Conservation (phyloP, 2,113 vertebrate species). For the Balaeniceps rex region DNA sequence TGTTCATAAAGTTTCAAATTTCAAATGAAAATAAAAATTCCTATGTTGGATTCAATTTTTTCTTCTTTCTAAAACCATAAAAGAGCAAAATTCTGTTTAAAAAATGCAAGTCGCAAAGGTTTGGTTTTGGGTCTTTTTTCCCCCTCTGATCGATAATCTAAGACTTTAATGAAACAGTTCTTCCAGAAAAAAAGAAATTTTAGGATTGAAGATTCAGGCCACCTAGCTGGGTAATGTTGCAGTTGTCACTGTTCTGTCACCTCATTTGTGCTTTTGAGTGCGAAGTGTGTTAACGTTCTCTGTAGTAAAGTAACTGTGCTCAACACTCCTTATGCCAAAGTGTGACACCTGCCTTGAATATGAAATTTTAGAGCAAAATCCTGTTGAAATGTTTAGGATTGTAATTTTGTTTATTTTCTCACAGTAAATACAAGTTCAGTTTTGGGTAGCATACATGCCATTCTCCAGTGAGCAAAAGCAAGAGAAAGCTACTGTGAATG, state of each 20-base stretch:
- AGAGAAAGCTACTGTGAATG: neutral
- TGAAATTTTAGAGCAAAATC: neutral
- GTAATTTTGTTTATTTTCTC: neutral
- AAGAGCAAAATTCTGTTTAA: neutral
- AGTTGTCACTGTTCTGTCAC: neutral
- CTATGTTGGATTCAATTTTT: neutral
- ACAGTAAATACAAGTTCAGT: neutral
- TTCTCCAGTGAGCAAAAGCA: neutral
- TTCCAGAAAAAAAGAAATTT: neutral
- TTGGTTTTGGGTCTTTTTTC: neutral
- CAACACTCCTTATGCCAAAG: neutral
- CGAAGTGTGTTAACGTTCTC: neutral
- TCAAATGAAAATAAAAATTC: neutral
- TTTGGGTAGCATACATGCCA: neutral
- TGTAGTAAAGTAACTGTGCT: neutral
- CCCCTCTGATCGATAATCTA: neutral
- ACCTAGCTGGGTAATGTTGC: neutral
- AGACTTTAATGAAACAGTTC: neutral
- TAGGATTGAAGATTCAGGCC: neutral
- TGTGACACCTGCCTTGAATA: neutral
- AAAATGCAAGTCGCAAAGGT: neutral
- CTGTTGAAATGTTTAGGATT: neutral
- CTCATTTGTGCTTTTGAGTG: neutral
- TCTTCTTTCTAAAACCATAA: neutral
- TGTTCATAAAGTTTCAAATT: neutral